phyloP scores from a whole-genome alignment of 2,888 invertebrate species.

The Pachymerium ferrugineum region DNA sequence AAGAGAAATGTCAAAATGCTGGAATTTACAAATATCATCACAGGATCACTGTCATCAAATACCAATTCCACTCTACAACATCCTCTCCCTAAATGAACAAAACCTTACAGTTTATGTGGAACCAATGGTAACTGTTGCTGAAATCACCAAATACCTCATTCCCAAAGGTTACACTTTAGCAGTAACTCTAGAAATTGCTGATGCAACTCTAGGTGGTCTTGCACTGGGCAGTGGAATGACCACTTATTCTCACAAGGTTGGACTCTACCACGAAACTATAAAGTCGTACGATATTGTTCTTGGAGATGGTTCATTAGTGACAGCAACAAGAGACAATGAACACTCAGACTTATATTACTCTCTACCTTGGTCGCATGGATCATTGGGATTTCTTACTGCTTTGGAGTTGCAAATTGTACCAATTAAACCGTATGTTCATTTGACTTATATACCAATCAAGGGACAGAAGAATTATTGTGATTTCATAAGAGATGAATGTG shows the following conservation, averaged over 20 bases:
- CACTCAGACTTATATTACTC: slow-evolving; percentile 56
- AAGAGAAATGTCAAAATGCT: too few relatives aligned
- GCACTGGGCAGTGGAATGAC: slow-evolving; percentile 69
- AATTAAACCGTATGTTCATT: slow-evolving; percentile 60
- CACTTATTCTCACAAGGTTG: slow-evolving; percentile 64
- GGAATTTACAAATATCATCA: too few relatives aligned
- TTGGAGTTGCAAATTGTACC: slow-evolving; percentile 59
- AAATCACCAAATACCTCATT: slow-evolving; percentile 59
- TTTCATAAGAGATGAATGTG: slow-evolving; percentile 57
- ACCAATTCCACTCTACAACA: slow-evolving; percentile 59
- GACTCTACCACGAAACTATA: slow-evolving; percentile 63
- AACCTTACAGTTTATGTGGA: slow-evolving; percentile 59
- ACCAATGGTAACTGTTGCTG: slow-evolving; percentile 62
- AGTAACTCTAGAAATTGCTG: slow-evolving; percentile 62
- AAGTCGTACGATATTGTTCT: slow-evolving; percentile 61
- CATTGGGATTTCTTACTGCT: slow-evolving; percentile 60
- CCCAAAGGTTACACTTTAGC: slow-evolving; percentile 62
- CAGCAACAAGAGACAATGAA: slow-evolving; percentile 56
- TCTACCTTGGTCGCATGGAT: slow-evolving; percentile 63
- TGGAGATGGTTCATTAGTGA: slow-evolving; percentile 58
- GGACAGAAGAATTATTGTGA: slow-evolving; percentile 61
- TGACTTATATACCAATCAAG: slow-evolving; percentile 59
- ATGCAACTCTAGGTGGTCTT: slow-evolving; percentile 63
- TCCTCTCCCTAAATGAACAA: slow-evolving; percentile 56
- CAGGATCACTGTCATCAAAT: slow-evolving; percentile 57